Evolutionary conservation across 2,888 invertebrate genomes (phyloP).

Genomic region (Cryptus armator): DNA sequence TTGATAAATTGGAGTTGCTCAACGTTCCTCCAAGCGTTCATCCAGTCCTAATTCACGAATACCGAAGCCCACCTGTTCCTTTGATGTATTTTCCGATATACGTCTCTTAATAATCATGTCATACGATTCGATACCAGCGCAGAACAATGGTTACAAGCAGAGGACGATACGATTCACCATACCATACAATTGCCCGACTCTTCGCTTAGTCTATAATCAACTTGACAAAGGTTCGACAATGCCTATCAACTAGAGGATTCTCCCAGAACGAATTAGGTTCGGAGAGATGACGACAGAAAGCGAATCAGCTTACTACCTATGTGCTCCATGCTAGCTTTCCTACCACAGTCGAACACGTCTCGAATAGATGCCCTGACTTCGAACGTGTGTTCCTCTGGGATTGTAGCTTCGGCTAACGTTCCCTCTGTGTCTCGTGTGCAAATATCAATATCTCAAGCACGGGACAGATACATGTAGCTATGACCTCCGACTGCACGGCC

Average conservation of each 20-base stretch:
- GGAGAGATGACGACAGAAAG: background rate
- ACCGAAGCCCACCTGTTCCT: too few species aligned
- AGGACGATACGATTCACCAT: background rate
- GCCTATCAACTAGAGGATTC: background rate
- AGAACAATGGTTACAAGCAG: background rate
- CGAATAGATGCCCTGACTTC: constrained; percentile 50
- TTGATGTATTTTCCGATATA: too few species aligned
- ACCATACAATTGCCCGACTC: background rate
- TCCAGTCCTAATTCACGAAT: too few species aligned
- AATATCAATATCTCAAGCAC: constrained; percentile 39
- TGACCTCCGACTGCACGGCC: constrained; percentile 19
- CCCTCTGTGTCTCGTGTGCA: constrained; percentile 35
- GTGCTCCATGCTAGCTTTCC: constrained; percentile 22
- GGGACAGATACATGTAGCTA: constrained; percentile 28
- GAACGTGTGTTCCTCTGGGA: constrained; percentile 65
- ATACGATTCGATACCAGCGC: too few species aligned
- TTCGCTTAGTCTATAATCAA: background rate
- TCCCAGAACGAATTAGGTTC: constrained; percentile 15
- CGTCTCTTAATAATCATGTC: too few species aligned
- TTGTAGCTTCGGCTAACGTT: constrained; percentile 58
- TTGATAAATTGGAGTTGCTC: too few species aligned
- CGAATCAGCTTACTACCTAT: constrained; percentile 8
- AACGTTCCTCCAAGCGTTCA: too few species aligned
- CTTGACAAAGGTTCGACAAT: background rate
- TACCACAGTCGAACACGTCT: constrained; percentile 6